A percentile compares a stretch with the other conserved stretches of the same genome.
phyloP scores from a whole-genome alignment of 2,888 invertebrate genomes.

The Pandemis corylana region DNA sequence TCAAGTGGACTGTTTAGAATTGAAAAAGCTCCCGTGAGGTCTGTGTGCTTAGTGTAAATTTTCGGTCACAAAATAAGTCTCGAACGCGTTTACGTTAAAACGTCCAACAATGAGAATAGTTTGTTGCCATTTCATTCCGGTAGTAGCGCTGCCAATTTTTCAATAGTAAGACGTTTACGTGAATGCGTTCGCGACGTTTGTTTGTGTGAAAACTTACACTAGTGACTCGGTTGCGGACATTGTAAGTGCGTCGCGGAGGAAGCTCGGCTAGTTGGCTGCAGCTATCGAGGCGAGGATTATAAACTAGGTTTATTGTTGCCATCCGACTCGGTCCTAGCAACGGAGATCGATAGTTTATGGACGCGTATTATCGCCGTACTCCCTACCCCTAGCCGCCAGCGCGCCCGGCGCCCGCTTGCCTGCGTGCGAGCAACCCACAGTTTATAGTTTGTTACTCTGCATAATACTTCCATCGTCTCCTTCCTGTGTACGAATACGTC shows the following conservation, averaged over 20 bases:
- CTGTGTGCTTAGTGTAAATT: constrained; percentile 10
- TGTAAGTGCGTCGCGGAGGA: constrained; percentile 45
- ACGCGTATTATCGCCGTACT: constrained; percentile 48
- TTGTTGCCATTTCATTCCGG: neutral
- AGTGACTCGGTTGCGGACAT: constrained; percentile 14
- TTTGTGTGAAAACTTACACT: too few species aligned
- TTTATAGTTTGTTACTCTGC: constrained; percentile 18
- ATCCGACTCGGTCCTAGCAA: constrained; percentile 62
- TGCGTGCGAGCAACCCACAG: constrained; percentile 26
- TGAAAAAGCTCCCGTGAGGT: constrained; percentile 48
- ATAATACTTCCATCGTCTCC: neutral
- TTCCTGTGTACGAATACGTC: too few species aligned
- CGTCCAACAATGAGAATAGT: too few species aligned
- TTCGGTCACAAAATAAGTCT: too few species aligned
- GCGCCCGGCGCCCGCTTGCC: constrained; percentile 5
- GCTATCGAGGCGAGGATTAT: constrained; percentile 66
- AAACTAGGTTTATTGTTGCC: constrained; percentile 69
- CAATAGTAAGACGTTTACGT: too few species aligned
- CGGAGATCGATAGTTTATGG: constrained; percentile 63
- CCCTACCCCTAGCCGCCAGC: neutral
- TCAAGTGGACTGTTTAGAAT: constrained; percentile 5
- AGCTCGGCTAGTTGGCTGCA: constrained; percentile 50
- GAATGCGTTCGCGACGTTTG: too few species aligned
- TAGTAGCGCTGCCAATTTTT: too few species aligned
- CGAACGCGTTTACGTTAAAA: too few species aligned